Evolutionary conservation across 1,140 invertebrate genomes (phyloP).

Genomic region (Pachypsylla venusta): DNA sequence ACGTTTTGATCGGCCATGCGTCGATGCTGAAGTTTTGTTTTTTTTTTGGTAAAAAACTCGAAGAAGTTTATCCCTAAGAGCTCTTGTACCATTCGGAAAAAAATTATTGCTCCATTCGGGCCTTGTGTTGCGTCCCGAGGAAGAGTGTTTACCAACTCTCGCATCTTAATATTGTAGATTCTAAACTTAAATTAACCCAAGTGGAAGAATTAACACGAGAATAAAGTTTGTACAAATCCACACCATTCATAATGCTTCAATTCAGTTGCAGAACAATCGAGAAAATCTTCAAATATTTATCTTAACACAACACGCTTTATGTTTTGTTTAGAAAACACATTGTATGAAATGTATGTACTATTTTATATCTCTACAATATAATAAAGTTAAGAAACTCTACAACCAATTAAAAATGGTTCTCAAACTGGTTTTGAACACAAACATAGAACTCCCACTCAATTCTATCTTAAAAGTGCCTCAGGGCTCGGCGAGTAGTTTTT

Average conservation of each 20-base stretch:
- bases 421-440: not conserved
- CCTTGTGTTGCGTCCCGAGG: no score
- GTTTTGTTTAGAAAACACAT: not conserved
- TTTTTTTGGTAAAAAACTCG: no score
- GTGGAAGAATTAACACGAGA: no score
- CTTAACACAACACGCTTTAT: not conserved
- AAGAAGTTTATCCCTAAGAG: no score
- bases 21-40: no score
- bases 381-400: not conserved
- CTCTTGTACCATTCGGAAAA: no score
- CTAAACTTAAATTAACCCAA: no score
- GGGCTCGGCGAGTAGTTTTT: not conserved
- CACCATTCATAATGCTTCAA: not conserved
- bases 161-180: no score
- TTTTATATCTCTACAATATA: not conserved
- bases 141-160: no score
- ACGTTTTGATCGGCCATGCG: no score
- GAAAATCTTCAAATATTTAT: not conserved
- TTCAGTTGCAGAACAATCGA: not conserved
- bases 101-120: no score
- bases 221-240: no score
- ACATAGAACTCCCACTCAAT: not conserved
- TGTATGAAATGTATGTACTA: not conserved
- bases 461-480: not conserved
- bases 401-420: conserved; percentile 6